Percentiles rank a stretch among this genome's conserved stretches.
These are phyloP conservation scores for Oopsacas minuta DNA, from an alignment of 37 sponge, comb jelly and placozoan genomes.

Conservation along the genomic window DNA sequence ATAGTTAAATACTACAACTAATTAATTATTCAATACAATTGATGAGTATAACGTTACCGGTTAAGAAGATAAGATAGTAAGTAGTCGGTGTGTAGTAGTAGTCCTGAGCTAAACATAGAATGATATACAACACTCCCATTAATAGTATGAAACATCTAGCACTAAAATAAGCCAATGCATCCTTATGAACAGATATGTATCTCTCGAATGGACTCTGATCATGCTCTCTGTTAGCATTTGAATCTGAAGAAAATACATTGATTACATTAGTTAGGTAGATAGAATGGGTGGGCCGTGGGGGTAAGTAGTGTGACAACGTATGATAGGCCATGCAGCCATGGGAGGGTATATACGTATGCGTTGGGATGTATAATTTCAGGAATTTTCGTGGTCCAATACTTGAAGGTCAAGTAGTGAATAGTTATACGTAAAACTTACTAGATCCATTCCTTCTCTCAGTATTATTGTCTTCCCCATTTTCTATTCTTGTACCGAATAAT, in stretches of 20 bases:
- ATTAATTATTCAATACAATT: background rate
- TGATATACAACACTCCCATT: background rate
- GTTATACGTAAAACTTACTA: background rate
- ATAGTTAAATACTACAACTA: background rate
- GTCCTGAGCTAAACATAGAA: background rate
- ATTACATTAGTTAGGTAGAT: no score
- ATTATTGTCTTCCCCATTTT: background rate
- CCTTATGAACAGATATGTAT: background rate
- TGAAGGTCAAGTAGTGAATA: no score
- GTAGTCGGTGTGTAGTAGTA: background rate
- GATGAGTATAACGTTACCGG: background rate
- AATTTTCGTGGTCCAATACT: no score
- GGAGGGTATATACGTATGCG: no score
- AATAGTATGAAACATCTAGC: background rate
- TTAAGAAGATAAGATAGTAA: background rate
- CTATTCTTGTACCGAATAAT: background rate
- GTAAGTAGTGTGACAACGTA: no score
- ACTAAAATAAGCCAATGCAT: background rate
- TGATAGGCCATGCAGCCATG: no score
- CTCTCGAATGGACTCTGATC: slow-evolving; percentile 3
- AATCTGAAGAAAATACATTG: no score
- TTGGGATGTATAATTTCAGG: no score
- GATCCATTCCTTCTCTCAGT: background rate
- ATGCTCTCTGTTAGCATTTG: background rate
- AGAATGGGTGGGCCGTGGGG: no score